Base-by-base conservation (phyloP, 2,797 vertebrate species). In the Rhinogobio ventralis region DNA sequence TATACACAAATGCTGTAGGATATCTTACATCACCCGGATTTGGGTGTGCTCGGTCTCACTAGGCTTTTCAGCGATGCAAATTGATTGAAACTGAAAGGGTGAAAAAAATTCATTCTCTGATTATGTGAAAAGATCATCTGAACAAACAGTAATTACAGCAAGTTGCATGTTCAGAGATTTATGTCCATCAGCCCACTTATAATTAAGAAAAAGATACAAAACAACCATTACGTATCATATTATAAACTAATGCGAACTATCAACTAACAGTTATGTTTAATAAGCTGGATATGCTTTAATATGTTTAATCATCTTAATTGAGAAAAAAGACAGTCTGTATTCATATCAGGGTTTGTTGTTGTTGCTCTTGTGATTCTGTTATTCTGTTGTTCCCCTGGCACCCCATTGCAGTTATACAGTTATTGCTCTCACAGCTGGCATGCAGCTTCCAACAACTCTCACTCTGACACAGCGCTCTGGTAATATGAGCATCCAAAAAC, bases 391-490 rank as follows among this genome's bases (percentile, higher is more conserved):
- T 86, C 57, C 86, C 87, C 81, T 90, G 93, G 90, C 92, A 89
- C 89, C 89, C 75, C 72, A 87, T 90, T 91, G 89, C 86, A 90
- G 66, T 91, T 93, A 92, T 93, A 92, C 89, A 93, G 91, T 92
- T 91, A 90, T 88, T 92, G 86, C 69, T 92, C 93, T 89, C 91
- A 86, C 89, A 91, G 87, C 83, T 39, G 67, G 68, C 85, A 60
- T 75, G n/a, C 75, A 82, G 83, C 81, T 81, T 89, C 82, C 71
- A 88, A 73, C 64, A 33, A 23, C 87, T 86, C 87, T 90, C 85
- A 82, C 88, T 91, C 79, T 66, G 55, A 86, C 82, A 87, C 69
- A 25, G 62, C 39, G 25, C 36, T 85, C n/a, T 87, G 82, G 74
- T 85, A 86, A 73, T n/a, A 39, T 0, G 39, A 79, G 49, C 4